Conservation (phyloP, 1,140 invertebrate species). For the Bradynema listronoti region DNA sequence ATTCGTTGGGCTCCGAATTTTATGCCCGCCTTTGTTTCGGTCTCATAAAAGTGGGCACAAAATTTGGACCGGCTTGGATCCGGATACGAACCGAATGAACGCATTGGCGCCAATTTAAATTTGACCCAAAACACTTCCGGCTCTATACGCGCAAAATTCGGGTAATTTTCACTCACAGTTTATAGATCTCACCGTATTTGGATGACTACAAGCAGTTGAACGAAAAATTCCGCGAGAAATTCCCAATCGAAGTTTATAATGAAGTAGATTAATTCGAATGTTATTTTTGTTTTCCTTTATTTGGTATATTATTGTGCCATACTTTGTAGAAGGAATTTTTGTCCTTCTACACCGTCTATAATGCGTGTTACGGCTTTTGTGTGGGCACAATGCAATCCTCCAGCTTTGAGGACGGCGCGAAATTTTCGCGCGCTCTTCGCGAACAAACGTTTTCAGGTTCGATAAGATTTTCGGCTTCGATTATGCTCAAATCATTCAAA, state of each 20-base stretch:
- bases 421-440: neutral
- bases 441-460: constrained; percentile 18
- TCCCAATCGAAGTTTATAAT: neutral
- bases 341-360: constrained; percentile 19
- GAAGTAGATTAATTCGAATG: neutral
- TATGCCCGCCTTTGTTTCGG: too few relatives aligned
- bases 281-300: neutral
- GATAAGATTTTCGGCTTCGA: too few relatives aligned
- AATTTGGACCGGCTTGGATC: too few relatives aligned
- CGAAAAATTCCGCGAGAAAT: constrained; percentile 1
- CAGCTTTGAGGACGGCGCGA: neutral
- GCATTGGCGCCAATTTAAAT: too few relatives aligned
- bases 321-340: constrained; percentile 20
- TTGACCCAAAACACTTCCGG: too few relatives aligned
- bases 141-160: constrained; percentile 7
- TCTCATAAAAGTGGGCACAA: too few relatives aligned
- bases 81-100: neutral
- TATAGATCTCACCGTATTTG: constrained; percentile 6
- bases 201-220: constrained; percentile 13
- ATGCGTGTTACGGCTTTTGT: constrained; percentile 39
- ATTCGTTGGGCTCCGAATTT: too few relatives aligned
- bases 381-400: constrained; percentile 10
- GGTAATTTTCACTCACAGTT: constrained; percentile 14
- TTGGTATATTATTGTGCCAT: neutral
- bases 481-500: too few relatives aligned